Base-by-base conservation (phyloP, 2,113 vertebrate genomes). In the Thunnus thynnus region DNA sequence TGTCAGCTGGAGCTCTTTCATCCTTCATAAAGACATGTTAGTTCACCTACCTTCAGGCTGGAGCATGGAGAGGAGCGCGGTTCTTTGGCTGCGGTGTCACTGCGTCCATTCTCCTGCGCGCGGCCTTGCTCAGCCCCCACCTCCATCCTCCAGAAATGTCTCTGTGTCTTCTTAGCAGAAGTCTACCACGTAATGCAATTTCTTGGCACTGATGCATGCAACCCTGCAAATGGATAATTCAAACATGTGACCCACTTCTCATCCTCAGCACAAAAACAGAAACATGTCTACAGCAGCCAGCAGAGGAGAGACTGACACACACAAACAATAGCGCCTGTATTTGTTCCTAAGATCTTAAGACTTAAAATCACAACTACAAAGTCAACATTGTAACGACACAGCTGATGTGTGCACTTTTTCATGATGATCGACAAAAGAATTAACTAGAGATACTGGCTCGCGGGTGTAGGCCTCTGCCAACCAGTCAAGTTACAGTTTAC, bases 201-300 rank as follows among this genome's bases (percentile, higher is more conserved):
- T 89, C 87, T 92, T 87, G 88, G 83, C 88, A 89, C 83, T 87
- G 89, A 92, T 90, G 88, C 89, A 90, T 90, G 84, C 89, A 91
- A 92, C 77, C 91, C 93, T 95, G 90, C 78, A 91, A 94, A 92
- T 80, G 88, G 90, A 94, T 91, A 91, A 94, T 91, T 92, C 80
- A 92, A 89, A 88, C 93, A 92, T 92, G 91, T 94, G 90, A 94
- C 88, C 91, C 89, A 93, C 76, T 92, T 93, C 83, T 91, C 73
- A 78, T 90, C 77, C 75, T 89, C 54, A 13, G 80, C 52, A 71
- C 56, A 78, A 61, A 84, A 77, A 79, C 78, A 82, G 57, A 87
- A 77, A 72, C 54, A 69, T 70, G 63, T 86, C 48, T 76, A 57
- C 30, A 60, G 74, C 64, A 32, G 80, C 50, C 47, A 7, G 22